Evolutionary conservation across 2,888 invertebrate species (phyloP).

Genomic region (Sisyra nigra): DNA sequence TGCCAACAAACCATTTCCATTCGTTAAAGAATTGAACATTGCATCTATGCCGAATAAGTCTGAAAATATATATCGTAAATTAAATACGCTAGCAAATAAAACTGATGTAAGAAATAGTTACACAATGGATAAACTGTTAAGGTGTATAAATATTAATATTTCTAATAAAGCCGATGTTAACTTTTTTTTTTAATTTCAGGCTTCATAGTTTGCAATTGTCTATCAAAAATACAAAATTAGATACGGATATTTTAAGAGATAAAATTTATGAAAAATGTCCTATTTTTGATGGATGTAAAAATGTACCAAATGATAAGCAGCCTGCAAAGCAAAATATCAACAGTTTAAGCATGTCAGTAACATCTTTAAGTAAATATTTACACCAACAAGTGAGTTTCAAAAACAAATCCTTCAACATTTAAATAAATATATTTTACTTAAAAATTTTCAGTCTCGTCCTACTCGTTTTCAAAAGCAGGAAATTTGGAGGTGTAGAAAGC

Average conservation of each 20-base stretch:
- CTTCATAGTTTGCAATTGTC: conserved; percentile 54
- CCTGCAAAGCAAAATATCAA: not conserved
- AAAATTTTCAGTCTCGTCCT: conserved; percentile 33
- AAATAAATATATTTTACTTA: conserved; percentile 23
- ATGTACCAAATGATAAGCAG: not conserved
- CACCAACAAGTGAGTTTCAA: conserved; percentile 17
- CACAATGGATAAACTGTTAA: conserved; percentile 50
- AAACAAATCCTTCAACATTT: conserved; percentile 9
- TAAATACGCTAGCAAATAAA: conserved; percentile 34
- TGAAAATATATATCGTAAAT: conserved; percentile 20
- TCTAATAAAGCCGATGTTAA: not conserved
- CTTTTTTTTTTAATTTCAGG: conserved; percentile 14
- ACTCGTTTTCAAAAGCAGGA: conserved; percentile 46
- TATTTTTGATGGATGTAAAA: conserved; percentile 10
- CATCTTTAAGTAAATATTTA: conserved; percentile 25
- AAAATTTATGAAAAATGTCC: conserved; percentile 23
- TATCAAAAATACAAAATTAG: conserved; percentile 48
- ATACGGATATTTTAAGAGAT: conserved; percentile 33
- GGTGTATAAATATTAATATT: conserved; percentile 18
- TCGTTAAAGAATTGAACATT: conserved; percentile 22
- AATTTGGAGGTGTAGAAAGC: conserved; percentile 44
- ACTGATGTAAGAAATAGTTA: conserved; percentile 58
- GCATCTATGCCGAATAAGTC: conserved; percentile 18
- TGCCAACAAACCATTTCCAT: conserved; percentile 19
- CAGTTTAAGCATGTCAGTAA: conserved; percentile 22